Base-by-base conservation (phyloP, 1,140 invertebrate species). In the Phortica variegata region DNA sequence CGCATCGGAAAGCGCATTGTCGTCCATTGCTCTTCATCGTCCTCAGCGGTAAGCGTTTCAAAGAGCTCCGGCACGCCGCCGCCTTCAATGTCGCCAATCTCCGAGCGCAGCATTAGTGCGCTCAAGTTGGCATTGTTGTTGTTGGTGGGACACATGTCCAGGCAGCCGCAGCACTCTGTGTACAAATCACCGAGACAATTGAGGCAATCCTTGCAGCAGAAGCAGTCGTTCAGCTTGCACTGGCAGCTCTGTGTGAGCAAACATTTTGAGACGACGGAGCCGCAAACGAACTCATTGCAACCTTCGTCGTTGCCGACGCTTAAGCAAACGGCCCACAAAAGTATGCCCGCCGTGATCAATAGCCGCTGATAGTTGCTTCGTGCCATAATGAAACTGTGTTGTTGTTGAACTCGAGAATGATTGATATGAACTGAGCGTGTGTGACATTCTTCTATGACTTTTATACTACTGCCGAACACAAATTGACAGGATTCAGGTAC, bases 161-260 rank as follows among this genome's bases (percentile, higher is more conserved):
- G 86, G 80, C 94, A 97, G 23, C 90, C 93, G 63, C 95, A 97
- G 75, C 95, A 97, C 73, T 97, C 92, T 39, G 84, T 86, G 65
- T 92, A 97, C 2, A 95, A 79, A 59, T 91, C 86, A 53, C 88
- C 88, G 19, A 97, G 80, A 68, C 95, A 97, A 54, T 85, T 87
- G 55, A 87, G 88, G 65, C 95, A 97, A 56, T 95, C 91, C 65
- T 90, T 89, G 78, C 91, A 95, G 63, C 95, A 97, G 2, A 89
- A 88, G 63, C 91, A 94, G 69, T 93, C 89, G 53, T 85, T 87
- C 55, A 93, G 78, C 68, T 95, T 91, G 78, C 94, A 97, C 76
- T 95, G 94, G 77, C 95, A 97, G 16, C 91, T 91, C 71, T 95
- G 90, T 3, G 93, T 95, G 29, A 97, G 80, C 83, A 96, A 88